A percentile compares a stretch with the other conserved stretches of the same genome.
These are phyloP conservation scores for Gymnosoma rotundatum DNA, from an alignment of 2,888 invertebrate genomes.

Conservation along the genomic window DNA sequence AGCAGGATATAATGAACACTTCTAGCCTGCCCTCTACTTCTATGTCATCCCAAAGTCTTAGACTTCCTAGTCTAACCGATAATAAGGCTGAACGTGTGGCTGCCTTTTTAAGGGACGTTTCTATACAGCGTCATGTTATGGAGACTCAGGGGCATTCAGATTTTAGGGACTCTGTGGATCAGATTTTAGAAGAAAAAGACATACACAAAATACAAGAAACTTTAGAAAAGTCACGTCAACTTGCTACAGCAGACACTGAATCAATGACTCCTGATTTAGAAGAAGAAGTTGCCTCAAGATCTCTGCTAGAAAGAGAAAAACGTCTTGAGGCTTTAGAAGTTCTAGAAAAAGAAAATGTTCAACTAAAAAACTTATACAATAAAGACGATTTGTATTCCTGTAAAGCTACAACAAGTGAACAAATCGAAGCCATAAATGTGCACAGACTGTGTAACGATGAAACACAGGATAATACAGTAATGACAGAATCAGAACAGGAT, in stretches of 20 bases:
- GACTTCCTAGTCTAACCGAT: constrained; percentile 54
- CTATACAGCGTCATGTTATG: constrained; percentile 72
- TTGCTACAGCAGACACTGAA: constrained; percentile 76
- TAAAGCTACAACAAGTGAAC: no score
- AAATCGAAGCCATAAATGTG: not conserved
- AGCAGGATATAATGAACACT: constrained; percentile 55
- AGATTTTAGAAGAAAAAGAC: constrained; percentile 46
- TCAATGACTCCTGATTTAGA: constrained; percentile 75
- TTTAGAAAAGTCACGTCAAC: constrained; percentile 30
- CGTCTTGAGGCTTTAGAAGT: constrained; percentile 18
- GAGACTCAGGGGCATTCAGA: constrained; percentile 19
- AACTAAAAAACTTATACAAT: not conserved
- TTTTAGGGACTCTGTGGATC: constrained; percentile 46
- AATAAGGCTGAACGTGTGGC: constrained; percentile 77
- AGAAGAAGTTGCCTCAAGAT: constrained; percentile 13
- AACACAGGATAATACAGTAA: constrained; percentile 46
- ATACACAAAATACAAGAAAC: constrained; percentile 39
- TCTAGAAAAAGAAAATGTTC: not conserved
- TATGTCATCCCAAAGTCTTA: constrained; percentile 43
- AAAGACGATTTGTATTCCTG: constrained; percentile 27
- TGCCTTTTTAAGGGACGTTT: constrained; percentile 79
- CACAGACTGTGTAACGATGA: constrained; percentile 36
- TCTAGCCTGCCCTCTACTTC: constrained; percentile 69
- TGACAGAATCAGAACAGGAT: not conserved
- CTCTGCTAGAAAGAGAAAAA: constrained; percentile 26